Evolutionary conservation across 2,797 vertebrate species (phyloP).

Genomic region (Clarias fuscus): DNA sequence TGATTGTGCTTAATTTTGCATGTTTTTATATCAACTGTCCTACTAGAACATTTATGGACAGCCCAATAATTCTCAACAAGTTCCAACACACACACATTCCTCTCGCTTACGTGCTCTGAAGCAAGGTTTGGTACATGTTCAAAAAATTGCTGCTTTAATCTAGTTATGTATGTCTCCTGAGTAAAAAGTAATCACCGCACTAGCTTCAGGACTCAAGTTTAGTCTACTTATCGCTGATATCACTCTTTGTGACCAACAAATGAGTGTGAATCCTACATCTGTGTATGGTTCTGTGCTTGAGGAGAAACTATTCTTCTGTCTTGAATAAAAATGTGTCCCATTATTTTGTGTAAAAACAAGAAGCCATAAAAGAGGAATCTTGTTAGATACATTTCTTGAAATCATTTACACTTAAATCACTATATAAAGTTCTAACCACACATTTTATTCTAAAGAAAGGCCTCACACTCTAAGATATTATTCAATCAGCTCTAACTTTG

Average conservation of each 20-base stretch:
- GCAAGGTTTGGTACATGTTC: not conserved
- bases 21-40: not conserved
- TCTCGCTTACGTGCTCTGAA: not conserved
- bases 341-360: not conserved
- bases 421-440: not conserved
- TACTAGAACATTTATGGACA: not conserved
- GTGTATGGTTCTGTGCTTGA: not conserved
- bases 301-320: not conserved
- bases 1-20: not conserved
- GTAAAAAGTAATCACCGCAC: not conserved
- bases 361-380: not conserved
- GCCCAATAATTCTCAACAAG: not conserved
- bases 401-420: not conserved
- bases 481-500: too few relatives aligned
- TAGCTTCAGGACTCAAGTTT: not conserved
- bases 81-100: constrained; percentile 20
- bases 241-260: not conserved
- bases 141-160: constrained; percentile 10
- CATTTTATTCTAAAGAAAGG: not conserved
- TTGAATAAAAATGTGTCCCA: not conserved
- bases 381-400: not conserved
- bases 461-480: too few relatives aligned
- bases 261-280: not conserved
- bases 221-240: not conserved
- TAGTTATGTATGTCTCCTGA: not conserved